Conservation (phyloP, 2,888 invertebrate species). For the Fabriciana adippe region DNA sequence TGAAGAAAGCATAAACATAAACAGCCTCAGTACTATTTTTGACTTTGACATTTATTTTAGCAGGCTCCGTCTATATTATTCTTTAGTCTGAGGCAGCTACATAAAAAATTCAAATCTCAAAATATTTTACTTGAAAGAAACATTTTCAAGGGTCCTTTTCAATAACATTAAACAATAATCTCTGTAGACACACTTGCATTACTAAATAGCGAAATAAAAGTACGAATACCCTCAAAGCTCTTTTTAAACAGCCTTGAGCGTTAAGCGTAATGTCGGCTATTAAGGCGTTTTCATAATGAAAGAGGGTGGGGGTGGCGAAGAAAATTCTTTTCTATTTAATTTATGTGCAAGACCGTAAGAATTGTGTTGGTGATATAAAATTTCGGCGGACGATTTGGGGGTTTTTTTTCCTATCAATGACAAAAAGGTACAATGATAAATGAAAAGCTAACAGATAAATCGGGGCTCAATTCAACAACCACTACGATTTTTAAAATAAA, state of each 20-base stretch:
- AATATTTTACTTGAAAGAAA: neutral
- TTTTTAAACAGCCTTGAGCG: conserved; percentile 37
- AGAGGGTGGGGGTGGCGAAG: conserved; percentile 35
- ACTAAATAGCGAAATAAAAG: conserved; percentile 20
- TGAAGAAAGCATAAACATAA: no score
- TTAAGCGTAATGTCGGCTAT: conserved; percentile 40
- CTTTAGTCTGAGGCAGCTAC: neutral
- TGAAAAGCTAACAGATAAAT: neutral
- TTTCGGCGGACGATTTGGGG: neutral
- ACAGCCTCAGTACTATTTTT: no score
- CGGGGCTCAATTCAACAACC: no score
- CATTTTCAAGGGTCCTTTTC: neutral
- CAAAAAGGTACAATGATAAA: neutral
- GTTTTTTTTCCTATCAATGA: neutral
- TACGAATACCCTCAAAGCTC: conserved; percentile 25
- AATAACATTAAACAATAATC: conserved; percentile 6
- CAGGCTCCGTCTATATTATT: no score
- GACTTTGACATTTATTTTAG: no score
- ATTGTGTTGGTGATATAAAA: conserved; percentile 9
- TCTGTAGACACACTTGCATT: conserved; percentile 18
- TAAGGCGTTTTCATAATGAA: conserved; percentile 43
- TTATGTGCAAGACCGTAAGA: conserved; percentile 26
- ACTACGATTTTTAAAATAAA: no score
- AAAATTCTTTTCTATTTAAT: conserved; percentile 34
- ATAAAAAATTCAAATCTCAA: conserved; percentile 3